phyloP scores from a whole-genome alignment of 1,140 invertebrate genomes.

The Diorhabda sublineata region DNA sequence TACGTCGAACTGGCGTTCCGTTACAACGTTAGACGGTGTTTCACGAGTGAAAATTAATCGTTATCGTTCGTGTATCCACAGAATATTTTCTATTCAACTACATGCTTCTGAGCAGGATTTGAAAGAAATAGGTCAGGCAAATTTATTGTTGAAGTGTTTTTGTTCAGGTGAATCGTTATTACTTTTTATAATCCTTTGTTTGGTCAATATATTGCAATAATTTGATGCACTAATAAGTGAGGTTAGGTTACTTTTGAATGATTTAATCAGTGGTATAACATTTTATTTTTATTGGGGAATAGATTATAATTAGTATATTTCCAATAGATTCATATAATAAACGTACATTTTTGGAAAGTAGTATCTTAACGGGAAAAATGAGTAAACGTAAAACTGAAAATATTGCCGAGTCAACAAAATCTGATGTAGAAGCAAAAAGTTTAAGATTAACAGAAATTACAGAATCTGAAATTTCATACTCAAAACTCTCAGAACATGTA shows the following conservation, averaged over 20 bases:
- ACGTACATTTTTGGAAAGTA: too few species aligned
- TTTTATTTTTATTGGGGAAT: neutral
- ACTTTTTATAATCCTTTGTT: neutral
- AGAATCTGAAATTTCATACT: neutral
- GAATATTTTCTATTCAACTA: neutral
- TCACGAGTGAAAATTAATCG: constrained; percentile 2
- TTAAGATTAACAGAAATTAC: neutral
- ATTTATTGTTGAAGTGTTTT: neutral
- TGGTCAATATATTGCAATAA: neutral
- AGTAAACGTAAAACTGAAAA: neutral
- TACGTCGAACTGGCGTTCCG: neutral
- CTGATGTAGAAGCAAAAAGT: neutral
- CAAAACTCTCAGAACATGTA: neutral
- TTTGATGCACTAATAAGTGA: neutral
- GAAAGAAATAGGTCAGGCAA: neutral
- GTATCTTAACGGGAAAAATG: neutral
- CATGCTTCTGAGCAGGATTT: neutral
- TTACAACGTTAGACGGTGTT: neutral
- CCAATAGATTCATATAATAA: too few species aligned
- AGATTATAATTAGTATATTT: too few species aligned
- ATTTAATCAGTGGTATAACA: neutral
- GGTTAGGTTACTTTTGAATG: neutral
- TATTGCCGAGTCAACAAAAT: neutral
- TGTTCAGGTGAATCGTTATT: neutral
- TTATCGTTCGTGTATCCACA: neutral